A percentile compares a stretch with the other conserved stretches of the same genome.
Conservation (phyloP, 2,888 invertebrate species). For the Helleia helle region DNA sequence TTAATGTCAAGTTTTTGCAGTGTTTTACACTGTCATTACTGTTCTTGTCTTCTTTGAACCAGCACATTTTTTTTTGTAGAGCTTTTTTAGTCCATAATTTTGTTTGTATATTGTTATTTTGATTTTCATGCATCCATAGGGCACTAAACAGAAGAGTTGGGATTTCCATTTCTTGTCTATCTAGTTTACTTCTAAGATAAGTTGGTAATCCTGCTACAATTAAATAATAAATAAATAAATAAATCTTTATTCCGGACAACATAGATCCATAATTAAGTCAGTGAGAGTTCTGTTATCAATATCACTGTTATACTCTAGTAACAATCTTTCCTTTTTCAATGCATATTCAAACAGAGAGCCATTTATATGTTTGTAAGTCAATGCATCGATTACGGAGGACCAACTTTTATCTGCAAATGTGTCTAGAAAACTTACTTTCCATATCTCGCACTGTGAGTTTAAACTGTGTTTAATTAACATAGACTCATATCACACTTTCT, state of each 20-base stretch:
- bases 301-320: constrained; percentile 11
- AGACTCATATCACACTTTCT: constrained; percentile 6
- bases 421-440: constrained; percentile 9
- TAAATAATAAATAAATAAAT: no score
- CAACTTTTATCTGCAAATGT: constrained; percentile 12
- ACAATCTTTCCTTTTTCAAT: no score
- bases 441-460: constrained; percentile 10
- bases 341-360: no score
- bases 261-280: no score
- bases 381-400: constrained; percentile 8
- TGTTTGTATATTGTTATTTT: no score
- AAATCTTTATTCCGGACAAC: no score
- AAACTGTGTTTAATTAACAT: constrained; percentile 11
- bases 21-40: constrained; percentile 9
- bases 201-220: constrained; percentile 12
- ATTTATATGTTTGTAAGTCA: constrained; percentile 7
- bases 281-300: constrained; percentile 12
- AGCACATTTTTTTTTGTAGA: no score
- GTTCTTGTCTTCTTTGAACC: constrained; percentile 14
- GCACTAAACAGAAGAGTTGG: constrained; percentile 9
- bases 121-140: constrained; percentile 11
- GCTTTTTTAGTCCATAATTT: no score
- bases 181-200: constrained; percentile 11
- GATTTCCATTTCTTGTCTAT: constrained; percentile 8
- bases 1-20: constrained; percentile 13